Evolutionary conservation across 2,113 vertebrate genomes (phyloP).

Genomic region (Odobenus rosmarus): DNA sequence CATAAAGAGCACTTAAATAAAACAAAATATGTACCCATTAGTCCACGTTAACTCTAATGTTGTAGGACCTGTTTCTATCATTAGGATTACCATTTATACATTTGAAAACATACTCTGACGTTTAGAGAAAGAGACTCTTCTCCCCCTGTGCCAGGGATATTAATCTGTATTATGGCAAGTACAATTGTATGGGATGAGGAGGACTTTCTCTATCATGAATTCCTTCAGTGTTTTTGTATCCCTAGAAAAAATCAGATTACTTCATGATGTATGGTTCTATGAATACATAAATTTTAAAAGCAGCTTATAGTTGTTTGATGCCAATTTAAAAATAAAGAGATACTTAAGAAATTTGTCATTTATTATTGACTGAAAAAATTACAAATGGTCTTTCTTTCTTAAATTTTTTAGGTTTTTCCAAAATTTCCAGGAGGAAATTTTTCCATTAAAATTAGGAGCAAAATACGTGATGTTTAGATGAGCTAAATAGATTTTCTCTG

Average conservation of each 20-base stretch:
- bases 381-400: not conserved
- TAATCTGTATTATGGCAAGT: not conserved
- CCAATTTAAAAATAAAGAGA: not conserved
- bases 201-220: not conserved
- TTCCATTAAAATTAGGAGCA: not conserved
- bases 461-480: not conserved
- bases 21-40: not conserved
- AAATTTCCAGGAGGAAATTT: not conserved
- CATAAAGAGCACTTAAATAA: not conserved
- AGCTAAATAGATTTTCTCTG: not conserved
- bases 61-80: not conserved
- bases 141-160: not conserved
- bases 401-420: not conserved
- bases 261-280: no score
- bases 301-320: not conserved
- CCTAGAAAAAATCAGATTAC: not conserved
- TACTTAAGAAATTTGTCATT: not conserved
- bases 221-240: not conserved
- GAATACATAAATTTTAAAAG: not conserved
- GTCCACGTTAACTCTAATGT: not conserved
- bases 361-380: not conserved
- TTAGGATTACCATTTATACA: not conserved
- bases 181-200: not conserved
- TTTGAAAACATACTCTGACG: not conserved
- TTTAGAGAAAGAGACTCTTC: not conserved